Conservation (phyloP, 2,888 invertebrate species). For the Napeogenes inachia region DNA sequence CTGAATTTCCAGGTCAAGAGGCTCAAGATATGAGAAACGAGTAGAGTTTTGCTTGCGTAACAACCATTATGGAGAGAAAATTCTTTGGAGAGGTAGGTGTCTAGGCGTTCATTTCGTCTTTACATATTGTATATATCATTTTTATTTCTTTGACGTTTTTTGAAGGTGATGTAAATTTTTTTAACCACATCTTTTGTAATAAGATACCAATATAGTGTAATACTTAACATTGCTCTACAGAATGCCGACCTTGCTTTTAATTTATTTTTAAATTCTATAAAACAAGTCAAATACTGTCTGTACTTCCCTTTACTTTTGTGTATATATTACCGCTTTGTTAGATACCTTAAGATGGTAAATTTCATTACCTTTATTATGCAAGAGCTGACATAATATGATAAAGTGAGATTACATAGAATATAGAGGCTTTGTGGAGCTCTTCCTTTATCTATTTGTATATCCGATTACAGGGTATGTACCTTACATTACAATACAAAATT, state of each 20-base stretch:
- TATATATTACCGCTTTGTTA: neutral
- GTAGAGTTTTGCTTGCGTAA: constrained; percentile 25
- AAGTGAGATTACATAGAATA: neutral
- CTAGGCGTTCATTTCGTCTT: constrained; percentile 16
- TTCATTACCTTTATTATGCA: neutral
- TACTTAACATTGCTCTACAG: too few species aligned
- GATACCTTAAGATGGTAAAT: constrained; percentile 1
- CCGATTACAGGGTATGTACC: neutral
- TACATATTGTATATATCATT: neutral
- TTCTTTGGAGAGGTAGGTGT: constrained; percentile 9
- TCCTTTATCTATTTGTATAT: constrained; percentile 1
- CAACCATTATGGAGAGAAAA: constrained; percentile 22
- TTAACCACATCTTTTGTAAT: too few species aligned
- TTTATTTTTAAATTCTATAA: too few species aligned
- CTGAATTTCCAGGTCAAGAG: constrained; percentile 30
- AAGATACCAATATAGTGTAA: too few species aligned
- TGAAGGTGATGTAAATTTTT: too few species aligned
- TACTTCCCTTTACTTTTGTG: neutral
- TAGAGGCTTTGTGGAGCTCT: neutral
- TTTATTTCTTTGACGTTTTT: too few species aligned
- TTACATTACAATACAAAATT: too few species aligned
- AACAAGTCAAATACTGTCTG: neutral
- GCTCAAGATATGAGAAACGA: constrained; percentile 27
- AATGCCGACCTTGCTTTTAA: too few species aligned
- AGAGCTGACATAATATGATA: constrained; percentile 5